A percentile compares a stretch with the other conserved stretches of the same genome.
phyloP scores from a whole-genome alignment of 1,140 invertebrate species.

The Sinella curviseta region DNA sequence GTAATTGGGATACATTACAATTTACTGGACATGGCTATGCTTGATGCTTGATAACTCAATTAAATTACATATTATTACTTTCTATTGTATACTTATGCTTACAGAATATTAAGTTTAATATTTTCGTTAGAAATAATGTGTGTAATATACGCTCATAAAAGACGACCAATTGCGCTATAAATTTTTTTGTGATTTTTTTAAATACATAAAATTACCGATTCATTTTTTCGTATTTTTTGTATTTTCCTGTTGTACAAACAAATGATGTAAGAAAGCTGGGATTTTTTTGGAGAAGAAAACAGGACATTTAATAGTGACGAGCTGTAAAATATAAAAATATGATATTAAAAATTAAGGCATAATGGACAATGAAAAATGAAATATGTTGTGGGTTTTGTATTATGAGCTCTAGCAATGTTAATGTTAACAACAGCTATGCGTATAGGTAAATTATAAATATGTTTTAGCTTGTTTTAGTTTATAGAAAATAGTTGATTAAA shows the following conservation, averaged over 20 bases:
- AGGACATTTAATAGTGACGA: not conserved
- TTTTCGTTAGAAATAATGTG: not conserved
- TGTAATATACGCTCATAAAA: no score
- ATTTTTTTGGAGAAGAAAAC: not conserved
- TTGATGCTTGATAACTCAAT: no score
- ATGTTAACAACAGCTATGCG: no score
- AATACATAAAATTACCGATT: no score
- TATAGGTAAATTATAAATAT: no score
- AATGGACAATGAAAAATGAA: no score
- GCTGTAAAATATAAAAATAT: not conserved
- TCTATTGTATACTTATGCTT: not conserved
- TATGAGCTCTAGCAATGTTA: no score
- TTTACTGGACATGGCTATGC: not conserved
- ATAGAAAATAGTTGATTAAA: no score
- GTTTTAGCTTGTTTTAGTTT: no score
- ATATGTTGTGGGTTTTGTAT: no score
- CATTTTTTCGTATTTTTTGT: not conserved
- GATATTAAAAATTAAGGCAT: not conserved
- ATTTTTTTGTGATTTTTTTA: no score
- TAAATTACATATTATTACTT: not conserved
- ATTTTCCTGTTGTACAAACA: not conserved
- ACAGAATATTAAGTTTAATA: not conserved
- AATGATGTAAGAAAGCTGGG: constrained; percentile 24
- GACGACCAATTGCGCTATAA: no score
- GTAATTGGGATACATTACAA: not conserved